Evolutionary conservation across 2,113 vertebrate genomes (phyloP).

Genomic region (Suricata suricatta): DNA sequence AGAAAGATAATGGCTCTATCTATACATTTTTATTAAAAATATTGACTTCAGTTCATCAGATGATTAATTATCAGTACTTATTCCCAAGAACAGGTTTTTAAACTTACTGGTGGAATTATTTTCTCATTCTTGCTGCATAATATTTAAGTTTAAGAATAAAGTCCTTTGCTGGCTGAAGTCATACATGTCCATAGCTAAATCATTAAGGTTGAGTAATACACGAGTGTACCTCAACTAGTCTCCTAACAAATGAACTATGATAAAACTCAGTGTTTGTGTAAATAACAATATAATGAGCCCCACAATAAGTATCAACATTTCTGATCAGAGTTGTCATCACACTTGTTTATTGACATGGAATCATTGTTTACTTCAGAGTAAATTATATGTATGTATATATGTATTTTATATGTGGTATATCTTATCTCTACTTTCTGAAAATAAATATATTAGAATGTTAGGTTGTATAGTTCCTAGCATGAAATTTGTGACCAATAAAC

Average conservation of each 20-base stretch:
- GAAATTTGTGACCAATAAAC: slow-evolving; percentile 15
- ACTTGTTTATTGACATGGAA: background rate
- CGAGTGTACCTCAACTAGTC: background rate
- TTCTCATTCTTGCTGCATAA: background rate
- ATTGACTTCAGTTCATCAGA: slow-evolving; percentile 13
- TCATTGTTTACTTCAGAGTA: background rate
- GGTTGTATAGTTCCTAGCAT: background rate
- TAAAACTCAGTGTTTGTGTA: background rate
- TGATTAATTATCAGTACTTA: slow-evolving; percentile 19
- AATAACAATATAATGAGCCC: background rate
- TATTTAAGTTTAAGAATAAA: slow-evolving; percentile 15
- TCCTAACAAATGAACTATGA: background rate
- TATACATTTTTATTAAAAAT: slow-evolving; percentile 24
- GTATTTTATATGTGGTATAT: background rate
- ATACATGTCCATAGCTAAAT: background rate
- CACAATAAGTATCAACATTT: background rate
- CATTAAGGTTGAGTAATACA: background rate
- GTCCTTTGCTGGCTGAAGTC: background rate
- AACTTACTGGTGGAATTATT: slow-evolving; percentile 14
- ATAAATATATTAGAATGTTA: background rate
- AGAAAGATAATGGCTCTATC: background rate
- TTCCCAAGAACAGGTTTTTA: background rate
- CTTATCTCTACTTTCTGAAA: slow-evolving; percentile 27
- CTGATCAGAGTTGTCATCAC: background rate
- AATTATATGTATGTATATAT: background rate